Conservation (phyloP, 2,797 vertebrate genomes). For the Todus mexicanus region DNA sequence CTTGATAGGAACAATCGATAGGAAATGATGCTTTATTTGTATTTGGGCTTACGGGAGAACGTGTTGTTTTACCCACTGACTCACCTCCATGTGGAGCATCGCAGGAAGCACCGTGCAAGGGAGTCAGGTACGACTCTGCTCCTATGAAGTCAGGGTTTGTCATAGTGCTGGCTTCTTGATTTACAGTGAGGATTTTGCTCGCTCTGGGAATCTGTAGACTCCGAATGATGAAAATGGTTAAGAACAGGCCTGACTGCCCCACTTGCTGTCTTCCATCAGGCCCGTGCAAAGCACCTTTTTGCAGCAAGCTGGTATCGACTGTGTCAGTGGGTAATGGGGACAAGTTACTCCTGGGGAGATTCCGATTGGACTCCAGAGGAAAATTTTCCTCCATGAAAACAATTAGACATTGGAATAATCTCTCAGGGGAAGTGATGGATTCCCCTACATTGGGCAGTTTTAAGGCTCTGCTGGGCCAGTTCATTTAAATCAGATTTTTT, state of each 20-base stretch:
- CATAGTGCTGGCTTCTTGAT: not conserved
- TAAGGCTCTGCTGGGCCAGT: too few relatives aligned
- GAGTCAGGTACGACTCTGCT: not conserved
- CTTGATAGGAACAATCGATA: not conserved
- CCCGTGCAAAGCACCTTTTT: not conserved
- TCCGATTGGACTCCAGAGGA: too few relatives aligned
- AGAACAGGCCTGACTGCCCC: not conserved
- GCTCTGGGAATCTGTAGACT: not conserved
- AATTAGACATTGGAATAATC: too few relatives aligned
- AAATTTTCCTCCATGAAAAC: too few relatives aligned
- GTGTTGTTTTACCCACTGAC: not conserved
- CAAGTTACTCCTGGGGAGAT: too few relatives aligned
- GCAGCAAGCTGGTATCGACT: accelerated
- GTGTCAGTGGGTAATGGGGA: too few relatives aligned
- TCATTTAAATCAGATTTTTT: too few relatives aligned
- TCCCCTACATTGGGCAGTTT: too few relatives aligned
- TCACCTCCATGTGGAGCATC: not conserved
- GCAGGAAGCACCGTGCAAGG: not conserved
- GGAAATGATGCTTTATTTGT: slow-evolving; percentile 12
- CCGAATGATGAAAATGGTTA: not conserved
- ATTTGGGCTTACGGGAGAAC: not conserved
- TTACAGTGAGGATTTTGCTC: not conserved
- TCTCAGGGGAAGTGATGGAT: too few relatives aligned
- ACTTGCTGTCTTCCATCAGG: not conserved
- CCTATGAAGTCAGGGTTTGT: not conserved